Evolutionary conservation across 2,797 vertebrate species (phyloP).

Genomic region (Cryptoblepharus egeriae): DNA sequence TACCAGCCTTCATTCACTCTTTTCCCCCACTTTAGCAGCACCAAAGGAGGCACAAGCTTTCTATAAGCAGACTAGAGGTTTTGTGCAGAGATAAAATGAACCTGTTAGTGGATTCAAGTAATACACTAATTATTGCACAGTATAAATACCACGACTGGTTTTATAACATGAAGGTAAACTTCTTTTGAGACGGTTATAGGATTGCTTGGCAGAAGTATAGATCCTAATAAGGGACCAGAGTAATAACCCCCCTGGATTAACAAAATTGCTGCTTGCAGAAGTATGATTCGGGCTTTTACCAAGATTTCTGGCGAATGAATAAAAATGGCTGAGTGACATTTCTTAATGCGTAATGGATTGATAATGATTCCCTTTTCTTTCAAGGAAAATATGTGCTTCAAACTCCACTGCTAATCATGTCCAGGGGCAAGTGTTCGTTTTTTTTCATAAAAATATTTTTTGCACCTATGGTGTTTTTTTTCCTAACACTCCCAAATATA

Average conservation of each 20-base stretch:
- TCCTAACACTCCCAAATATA: conserved; percentile 45
- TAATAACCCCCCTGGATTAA: conserved; percentile 85
- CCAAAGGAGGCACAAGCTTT: conserved; percentile 87
- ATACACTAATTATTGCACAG: conserved; percentile 89
- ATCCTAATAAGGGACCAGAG: conserved; percentile 84
- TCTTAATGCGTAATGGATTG: conserved; percentile 80
- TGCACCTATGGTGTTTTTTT: conserved; percentile 44
- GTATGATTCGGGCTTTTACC: conserved; percentile 83
- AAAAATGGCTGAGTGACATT: conserved; percentile 85
- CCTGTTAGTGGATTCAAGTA: conserved; percentile 86
- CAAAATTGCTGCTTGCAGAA: conserved; percentile 83
- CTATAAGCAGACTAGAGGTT: conserved; percentile 92
- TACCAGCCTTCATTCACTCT: conserved; percentile 93
- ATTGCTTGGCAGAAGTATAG: conserved; percentile 86
- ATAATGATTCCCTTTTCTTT: conserved; percentile 80
- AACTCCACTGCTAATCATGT: conserved; percentile 72
- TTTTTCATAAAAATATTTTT: conserved; percentile 51
- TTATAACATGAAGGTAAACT: conserved; percentile 88
- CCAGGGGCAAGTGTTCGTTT: conserved; percentile 72
- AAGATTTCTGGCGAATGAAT: conserved; percentile 82
- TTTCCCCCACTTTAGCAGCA: conserved; percentile 86
- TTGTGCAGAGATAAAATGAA: conserved; percentile 86
- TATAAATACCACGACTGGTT: conserved; percentile 87
- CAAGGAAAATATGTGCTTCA: conserved; percentile 71
- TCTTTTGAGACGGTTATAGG: conserved; percentile 87